Evolutionary conservation across 2,797 vertebrate genomes (phyloP).

Genomic region (Crocidura indochinensis): DNA sequence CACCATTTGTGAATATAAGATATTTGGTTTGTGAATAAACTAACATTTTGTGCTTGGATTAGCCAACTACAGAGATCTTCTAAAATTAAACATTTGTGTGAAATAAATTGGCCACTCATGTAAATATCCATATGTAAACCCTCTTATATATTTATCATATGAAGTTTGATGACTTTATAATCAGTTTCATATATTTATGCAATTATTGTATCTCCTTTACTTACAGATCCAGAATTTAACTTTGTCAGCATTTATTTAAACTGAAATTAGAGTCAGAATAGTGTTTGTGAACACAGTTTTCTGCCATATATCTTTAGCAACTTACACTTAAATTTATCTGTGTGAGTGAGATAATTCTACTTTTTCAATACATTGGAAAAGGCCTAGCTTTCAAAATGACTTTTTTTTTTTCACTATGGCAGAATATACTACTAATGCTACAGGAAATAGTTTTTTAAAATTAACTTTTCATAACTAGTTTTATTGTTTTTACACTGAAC

Average conservation of each 20-base stretch:
- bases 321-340: no score
- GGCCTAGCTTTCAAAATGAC: background rate
- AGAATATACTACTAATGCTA: background rate
- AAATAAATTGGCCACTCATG: background rate
- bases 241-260: constrained; percentile 18
- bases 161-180: background rate
- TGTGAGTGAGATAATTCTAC: background rate
- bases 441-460: background rate
- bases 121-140: background rate
- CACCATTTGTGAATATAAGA: background rate
- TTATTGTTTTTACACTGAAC: constrained; percentile 5
- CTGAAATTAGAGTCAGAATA: constrained; percentile 13
- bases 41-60: background rate
- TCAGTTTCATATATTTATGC: background rate
- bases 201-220: background rate
- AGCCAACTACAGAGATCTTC: constrained; percentile 13
- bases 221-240: constrained; percentile 19
- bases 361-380: background rate
- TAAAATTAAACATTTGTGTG: background rate
- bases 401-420: constrained; percentile 7
- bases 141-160: background rate
- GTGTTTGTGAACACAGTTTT: background rate
- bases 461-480: background rate
- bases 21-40: background rate
- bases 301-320: background rate